A percentile compares a stretch with the other conserved stretches of the same genome.
Evolutionary conservation across 37 sponge, comb jelly and placozoan species (phyloP).

Genomic region (Halisarca cf. caerulea): DNA sequence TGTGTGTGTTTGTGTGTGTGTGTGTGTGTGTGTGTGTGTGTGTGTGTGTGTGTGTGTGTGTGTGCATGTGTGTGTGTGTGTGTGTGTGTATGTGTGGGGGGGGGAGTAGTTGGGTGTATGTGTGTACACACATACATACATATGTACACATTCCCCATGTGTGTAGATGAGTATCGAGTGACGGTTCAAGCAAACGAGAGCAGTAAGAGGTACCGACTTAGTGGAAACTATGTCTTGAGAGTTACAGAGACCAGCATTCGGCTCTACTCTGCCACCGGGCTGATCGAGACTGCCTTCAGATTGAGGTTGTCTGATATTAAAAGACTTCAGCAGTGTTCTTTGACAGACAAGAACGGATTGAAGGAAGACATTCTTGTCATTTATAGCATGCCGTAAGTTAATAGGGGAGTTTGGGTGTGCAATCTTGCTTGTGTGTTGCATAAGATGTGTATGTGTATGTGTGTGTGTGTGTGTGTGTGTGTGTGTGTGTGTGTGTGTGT

Average conservation of each 20-base stretch:
- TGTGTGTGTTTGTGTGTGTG: too few species aligned
- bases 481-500: too few species aligned
- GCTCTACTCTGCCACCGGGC: slow-evolving; percentile 14
- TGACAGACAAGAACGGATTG: neutral
- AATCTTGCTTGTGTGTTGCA: too few species aligned
- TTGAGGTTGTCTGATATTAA: neutral
- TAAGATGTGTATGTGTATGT: too few species aligned
- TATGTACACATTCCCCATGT: neutral
- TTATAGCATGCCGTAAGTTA: slow-evolving; percentile 26
- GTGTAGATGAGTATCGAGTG: slow-evolving; percentile 9
- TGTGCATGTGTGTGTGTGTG: slow-evolving; percentile 1
- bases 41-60: too few species aligned
- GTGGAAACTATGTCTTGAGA: slow-evolving; percentile 9
- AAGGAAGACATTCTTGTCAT: slow-evolving; percentile 16
- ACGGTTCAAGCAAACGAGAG: slow-evolving; percentile 4
- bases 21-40: too few species aligned
- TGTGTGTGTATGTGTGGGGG: slow-evolving; percentile 19
- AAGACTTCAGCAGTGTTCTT: slow-evolving; percentile 19
- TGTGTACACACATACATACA: neutral
- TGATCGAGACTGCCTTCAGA: neutral
- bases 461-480: too few species aligned
- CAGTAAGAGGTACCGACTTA: slow-evolving; percentile 16
- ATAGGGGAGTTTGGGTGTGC: neutral
- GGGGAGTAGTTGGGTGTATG: neutral
- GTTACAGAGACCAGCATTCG: neutral